Evolutionary conservation across 2,113 vertebrate genomes (phyloP).

Genomic region (Alligator sinensis): DNA sequence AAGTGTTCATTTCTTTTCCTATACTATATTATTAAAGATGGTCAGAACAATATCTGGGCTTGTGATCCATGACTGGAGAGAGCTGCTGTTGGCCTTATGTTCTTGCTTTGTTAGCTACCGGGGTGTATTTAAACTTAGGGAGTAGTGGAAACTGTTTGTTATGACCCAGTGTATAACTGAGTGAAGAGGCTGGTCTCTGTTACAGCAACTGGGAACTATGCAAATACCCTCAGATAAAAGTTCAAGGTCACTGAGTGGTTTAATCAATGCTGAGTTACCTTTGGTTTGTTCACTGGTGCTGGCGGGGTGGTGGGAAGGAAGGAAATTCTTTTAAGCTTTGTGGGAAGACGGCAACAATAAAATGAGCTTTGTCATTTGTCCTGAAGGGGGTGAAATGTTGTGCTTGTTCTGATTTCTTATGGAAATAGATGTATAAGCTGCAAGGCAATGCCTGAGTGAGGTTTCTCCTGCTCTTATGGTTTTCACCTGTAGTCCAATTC

Average conservation of each 20-base stretch:
- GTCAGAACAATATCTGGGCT: background rate
- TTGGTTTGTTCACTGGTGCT: background rate
- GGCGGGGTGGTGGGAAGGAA: background rate
- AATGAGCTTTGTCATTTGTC: background rate
- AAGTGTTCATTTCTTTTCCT: background rate
- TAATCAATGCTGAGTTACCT: background rate
- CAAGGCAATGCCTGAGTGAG: background rate
- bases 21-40: background rate
- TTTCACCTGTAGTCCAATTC: background rate
- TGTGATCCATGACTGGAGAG: background rate
- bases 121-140: background rate
- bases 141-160: background rate
- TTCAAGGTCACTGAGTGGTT: background rate
- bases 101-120: background rate
- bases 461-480: background rate
- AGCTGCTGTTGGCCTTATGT: background rate
- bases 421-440: background rate
- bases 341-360: background rate
- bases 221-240: too few relatives aligned
- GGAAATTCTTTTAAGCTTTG: background rate
- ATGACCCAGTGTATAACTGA: background rate
- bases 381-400: background rate
- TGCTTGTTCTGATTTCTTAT: background rate
- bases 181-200: background rate
- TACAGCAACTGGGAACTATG: background rate